A percentile compares a stretch with the other conserved stretches of the same genome.
Conservation (phyloP, 2,797 vertebrate genomes). For the Mormyrops boulengeri region DNA sequence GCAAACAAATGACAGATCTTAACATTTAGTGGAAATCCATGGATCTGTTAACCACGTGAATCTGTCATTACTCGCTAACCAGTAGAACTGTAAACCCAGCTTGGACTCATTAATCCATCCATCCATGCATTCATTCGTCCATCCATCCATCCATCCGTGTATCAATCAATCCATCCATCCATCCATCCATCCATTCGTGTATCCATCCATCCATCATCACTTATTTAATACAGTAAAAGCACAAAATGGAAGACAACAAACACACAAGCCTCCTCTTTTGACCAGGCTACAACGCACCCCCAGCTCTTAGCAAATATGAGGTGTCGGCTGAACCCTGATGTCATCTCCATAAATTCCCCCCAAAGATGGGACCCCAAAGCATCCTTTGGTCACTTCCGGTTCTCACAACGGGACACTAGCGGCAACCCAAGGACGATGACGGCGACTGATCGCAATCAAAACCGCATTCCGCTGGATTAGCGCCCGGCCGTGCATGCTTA, state of each 20-base stretch:
- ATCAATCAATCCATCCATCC: not conserved
- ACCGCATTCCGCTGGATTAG: not conserved
- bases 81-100: not conserved
- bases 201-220: not conserved
- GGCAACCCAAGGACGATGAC: not conserved
- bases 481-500: not conserved
- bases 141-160: not conserved
- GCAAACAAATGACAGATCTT: not conserved
- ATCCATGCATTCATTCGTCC: not conserved
- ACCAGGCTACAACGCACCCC: not conserved
- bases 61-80: not conserved
- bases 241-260: not conserved
- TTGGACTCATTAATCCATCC: not conserved
- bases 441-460: not conserved
- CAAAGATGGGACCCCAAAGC: not conserved
- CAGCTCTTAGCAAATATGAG: not conserved
- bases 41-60: not conserved
- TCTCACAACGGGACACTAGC: not conserved
- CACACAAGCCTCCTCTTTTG: not conserved
- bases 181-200: not conserved
- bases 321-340: not conserved
- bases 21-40: not conserved
- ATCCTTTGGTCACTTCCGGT: not conserved
- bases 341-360: not conserved
- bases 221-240: not conserved